Evolutionary conservation across 1,140 invertebrate genomes (phyloP).

Genomic region (Thaumetopoea pityocampa): DNA sequence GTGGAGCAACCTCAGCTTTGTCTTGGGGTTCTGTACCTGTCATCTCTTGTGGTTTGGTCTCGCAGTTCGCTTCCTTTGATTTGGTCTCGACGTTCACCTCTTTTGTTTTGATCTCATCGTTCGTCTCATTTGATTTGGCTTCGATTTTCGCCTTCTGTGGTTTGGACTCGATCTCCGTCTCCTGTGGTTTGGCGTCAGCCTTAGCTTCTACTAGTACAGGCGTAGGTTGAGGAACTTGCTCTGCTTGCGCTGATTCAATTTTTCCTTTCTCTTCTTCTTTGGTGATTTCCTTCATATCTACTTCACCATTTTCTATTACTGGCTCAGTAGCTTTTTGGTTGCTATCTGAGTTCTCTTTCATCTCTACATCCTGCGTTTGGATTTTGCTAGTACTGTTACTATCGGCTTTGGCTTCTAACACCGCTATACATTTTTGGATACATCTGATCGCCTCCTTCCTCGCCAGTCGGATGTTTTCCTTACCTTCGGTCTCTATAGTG

Average conservation of each 20-base stretch:
- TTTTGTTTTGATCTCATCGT: constrained; percentile 24
- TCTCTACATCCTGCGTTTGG: constrained; percentile 50
- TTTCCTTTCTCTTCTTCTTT: constrained; percentile 37
- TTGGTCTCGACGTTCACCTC: constrained; percentile 4
- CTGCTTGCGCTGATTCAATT: constrained; percentile 8
- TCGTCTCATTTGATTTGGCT: constrained; percentile 13
- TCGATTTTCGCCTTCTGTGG: constrained; percentile 16
- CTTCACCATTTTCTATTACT: constrained; percentile 53
- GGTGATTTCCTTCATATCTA: constrained; percentile 55
- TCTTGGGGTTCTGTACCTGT: constrained; percentile 18
- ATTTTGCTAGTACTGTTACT: constrained; percentile 51
- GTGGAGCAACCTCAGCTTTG: constrained; percentile 9
- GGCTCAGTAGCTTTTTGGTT: constrained; percentile 23
- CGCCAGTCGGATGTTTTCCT: constrained; percentile 90
- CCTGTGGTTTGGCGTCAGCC: constrained; percentile 5
- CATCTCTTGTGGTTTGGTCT: constrained; percentile 9
- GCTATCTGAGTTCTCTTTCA: constrained; percentile 35
- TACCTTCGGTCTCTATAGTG: constrained; percentile 93
- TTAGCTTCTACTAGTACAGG: too few species aligned
- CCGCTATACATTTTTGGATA: constrained; percentile 90
- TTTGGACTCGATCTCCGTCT: constrained; percentile 10
- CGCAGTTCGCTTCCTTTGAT: not conserved
- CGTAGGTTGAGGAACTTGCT: too few species aligned
- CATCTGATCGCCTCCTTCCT: constrained; percentile 91
- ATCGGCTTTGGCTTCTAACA: constrained; percentile 85